Evolutionary conservation across 2,797 vertebrate genomes (phyloP).

Genomic region (Toxotes lorentzi): DNA sequence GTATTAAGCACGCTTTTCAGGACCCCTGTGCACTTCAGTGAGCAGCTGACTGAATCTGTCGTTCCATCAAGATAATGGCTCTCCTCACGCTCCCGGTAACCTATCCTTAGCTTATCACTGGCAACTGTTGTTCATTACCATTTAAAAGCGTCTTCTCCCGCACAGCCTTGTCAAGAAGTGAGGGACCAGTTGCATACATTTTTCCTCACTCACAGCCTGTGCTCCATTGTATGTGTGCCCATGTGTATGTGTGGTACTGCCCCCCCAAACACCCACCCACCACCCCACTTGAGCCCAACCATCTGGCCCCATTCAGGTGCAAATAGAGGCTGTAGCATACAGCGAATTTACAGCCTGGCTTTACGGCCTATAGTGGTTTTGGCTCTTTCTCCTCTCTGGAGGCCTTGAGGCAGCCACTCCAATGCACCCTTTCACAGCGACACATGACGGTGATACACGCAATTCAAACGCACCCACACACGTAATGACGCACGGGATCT

Average conservation of each 20-base stretch:
- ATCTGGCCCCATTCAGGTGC: constrained; percentile 71
- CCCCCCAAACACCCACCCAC: background rate
- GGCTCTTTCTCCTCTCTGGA: constrained; percentile 33
- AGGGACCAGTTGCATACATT: constrained; percentile 18
- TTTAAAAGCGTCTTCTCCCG: constrained; percentile 56
- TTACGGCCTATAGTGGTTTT: constrained; percentile 44
- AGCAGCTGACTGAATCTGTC: constrained; percentile 46
- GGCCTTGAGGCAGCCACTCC: constrained; percentile 28
- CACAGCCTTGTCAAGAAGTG: constrained; percentile 36
- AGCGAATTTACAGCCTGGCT: constrained; percentile 70
- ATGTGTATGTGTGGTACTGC: constrained; percentile 14
- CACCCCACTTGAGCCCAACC: constrained; percentile 18
- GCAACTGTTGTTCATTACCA: constrained; percentile 53
- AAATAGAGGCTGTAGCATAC: constrained; percentile 63
- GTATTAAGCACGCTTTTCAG: constrained; percentile 14
- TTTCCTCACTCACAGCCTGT: constrained; percentile 4
- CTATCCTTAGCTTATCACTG: background rate
- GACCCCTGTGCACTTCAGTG: constrained; percentile 4
- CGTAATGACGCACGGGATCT: constrained; percentile 11
- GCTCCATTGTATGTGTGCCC: constrained; percentile 24
- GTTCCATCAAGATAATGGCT: constrained; percentile 17
- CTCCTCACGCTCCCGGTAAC: constrained; percentile 16
- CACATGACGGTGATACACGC: constrained; percentile 54
- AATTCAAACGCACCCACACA: constrained; percentile 38
- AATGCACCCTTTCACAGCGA: constrained; percentile 48